Evolutionary conservation across 2,888 invertebrate genomes (phyloP).

Genomic region (Eristalis arbustorum): DNA sequence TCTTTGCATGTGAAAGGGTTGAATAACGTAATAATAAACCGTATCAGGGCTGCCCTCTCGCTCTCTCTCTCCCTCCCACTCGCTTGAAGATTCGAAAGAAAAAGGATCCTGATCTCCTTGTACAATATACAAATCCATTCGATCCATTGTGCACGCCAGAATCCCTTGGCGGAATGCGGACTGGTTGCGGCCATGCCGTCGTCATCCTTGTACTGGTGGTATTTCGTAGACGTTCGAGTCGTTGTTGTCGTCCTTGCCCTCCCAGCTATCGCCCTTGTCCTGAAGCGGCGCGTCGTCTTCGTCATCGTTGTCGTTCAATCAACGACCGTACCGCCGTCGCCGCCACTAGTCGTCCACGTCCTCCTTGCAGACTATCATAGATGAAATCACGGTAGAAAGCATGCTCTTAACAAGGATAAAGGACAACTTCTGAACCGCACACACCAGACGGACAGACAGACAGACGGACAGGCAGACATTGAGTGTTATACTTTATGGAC

Average conservation of each 20-base stretch:
- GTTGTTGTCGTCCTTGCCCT: too few species aligned
- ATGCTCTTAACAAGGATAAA: slow-evolving; percentile 53
- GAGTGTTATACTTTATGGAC: slow-evolving; percentile 58
- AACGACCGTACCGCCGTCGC: slow-evolving; percentile 6
- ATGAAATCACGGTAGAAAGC: slow-evolving; percentile 2
- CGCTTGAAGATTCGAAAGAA: slow-evolving; percentile 4
- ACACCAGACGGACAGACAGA: slow-evolving; percentile 6
- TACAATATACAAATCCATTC: slow-evolving; percentile 62
- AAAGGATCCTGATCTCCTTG: slow-evolving; percentile 31
- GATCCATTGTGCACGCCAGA: slow-evolving; percentile 59
- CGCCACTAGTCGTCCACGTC: neutral
- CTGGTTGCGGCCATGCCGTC: slow-evolving; percentile 8
- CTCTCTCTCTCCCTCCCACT: too few species aligned
- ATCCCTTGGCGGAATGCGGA: slow-evolving; percentile 29
- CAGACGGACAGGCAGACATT: slow-evolving; percentile 34
- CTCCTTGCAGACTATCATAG: neutral
- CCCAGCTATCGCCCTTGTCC: too few species aligned
- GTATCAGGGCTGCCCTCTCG: slow-evolving; percentile 11
- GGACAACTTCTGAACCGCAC: slow-evolving; percentile 59
- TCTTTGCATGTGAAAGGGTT: slow-evolving; percentile 33
- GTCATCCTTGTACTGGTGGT: neutral
- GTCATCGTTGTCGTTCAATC: slow-evolving; percentile 42
- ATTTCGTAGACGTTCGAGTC: too few species aligned
- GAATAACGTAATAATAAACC: slow-evolving; percentile 57
- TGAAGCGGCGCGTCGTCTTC: too few species aligned